Base-by-base conservation (phyloP, 2,888 invertebrate genomes). In the Heteromurus nitidus region DNA sequence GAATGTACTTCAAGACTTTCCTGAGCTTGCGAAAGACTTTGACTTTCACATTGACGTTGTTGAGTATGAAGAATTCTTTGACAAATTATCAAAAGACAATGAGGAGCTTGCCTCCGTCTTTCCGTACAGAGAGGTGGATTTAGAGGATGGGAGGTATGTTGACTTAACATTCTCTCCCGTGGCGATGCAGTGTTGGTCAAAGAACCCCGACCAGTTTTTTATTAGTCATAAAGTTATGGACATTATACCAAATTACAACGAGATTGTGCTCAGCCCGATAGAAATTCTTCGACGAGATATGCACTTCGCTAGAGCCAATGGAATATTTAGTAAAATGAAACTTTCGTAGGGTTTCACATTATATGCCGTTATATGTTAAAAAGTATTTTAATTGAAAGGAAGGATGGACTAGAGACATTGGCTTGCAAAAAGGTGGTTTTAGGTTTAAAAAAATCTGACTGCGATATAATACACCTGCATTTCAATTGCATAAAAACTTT, bases 71-170 rank as follows among this genome's bases (percentile, higher is more conserved):
- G 64, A 73, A 31, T 83, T 80, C 28, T 13, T n/a, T 13, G 30
- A 68, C 1, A 60, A 76, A 18, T 22, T 83, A n/a, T 24, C 55
- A n/a, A 55, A 67, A 9, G n/a, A n/a, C n/a, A 70, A 83, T 47
- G 70, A 69, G 18, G 81, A 83, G 42, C 62, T 80, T 24, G 73
- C 65, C 1, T 20, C 76, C n/a, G 64, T 81, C 9, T 77, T 64
- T 44, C 83, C 83, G 0, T 72, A 73, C 28, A 53, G 58, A 24
- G 77, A 83, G 22, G 75, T 83, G 30, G 76, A 83, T 65, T 30
- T 81, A 53, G 76, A 77, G 3, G 64, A 74, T 5, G 83, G 64
- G 0, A 36, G 77, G 7, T 69, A 44, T 55, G 44, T 69, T 3
- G 81, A 81, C 42, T 75, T 70, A 36, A 70, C 75, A 7, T 62